phyloP scores from a whole-genome alignment of 2,888 invertebrate species.

The Azorinus chamasolen region DNA sequence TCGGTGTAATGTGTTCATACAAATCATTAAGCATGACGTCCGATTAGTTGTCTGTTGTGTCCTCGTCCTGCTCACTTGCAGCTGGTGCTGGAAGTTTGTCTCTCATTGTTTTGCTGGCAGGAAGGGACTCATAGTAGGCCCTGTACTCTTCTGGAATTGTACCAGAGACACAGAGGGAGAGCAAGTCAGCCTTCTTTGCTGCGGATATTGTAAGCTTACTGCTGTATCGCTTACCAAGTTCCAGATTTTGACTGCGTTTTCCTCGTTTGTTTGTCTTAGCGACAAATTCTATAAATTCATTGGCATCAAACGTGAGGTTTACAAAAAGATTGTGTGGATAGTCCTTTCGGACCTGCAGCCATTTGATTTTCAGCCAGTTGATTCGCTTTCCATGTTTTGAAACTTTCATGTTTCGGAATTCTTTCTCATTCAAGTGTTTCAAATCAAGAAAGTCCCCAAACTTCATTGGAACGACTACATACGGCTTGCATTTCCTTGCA shows the following conservation, averaged over 20 bases:
- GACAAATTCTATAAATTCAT: background rate
- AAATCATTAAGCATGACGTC: too few species aligned
- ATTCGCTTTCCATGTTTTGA: background rate
- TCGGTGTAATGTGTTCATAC: too few species aligned
- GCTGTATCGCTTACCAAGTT: background rate
- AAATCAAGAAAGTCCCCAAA: conserved; percentile 31
- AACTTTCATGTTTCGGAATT: background rate
- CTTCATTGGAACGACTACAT: conserved; percentile 24
- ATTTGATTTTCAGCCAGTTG: conserved; percentile 1
- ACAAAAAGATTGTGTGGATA: background rate
- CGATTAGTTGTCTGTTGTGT: too few species aligned
- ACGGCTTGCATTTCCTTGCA: conserved; percentile 31
- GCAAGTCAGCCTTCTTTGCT: background rate
- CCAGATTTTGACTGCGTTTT: too few species aligned
- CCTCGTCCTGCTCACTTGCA: too few species aligned
- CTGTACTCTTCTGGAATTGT: background rate
- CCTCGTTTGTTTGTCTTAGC: background rate
- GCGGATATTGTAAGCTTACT: background rate
- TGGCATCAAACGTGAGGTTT: conserved; percentile 1
- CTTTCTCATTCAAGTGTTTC: conserved; percentile 3
- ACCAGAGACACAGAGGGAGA: background rate
- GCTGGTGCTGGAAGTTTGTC: too few species aligned
- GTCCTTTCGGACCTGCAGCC: conserved; percentile 7
- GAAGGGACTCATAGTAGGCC: too few species aligned
- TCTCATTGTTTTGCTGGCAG: too few species aligned